Base-by-base conservation (phyloP, 2,888 invertebrate species). In the Synergus umbraculus region DNA sequence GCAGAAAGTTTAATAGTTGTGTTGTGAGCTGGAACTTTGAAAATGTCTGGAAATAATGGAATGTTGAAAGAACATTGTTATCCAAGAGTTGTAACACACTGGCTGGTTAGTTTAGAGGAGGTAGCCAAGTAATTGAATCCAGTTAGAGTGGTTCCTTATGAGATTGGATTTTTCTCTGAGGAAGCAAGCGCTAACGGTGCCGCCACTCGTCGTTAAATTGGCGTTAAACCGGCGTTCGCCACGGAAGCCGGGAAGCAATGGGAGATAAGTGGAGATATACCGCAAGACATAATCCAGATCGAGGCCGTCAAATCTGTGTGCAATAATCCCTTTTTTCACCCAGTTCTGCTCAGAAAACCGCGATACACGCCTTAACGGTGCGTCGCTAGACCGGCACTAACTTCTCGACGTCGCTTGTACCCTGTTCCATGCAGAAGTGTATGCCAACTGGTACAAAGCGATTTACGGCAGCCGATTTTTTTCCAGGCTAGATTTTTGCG, bases 321-420 rank as follows among this genome's bases (percentile, higher is more conserved):
- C 63, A 76, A 76, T 76, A 76, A 44, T 76, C 76, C 76, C 63
- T 76, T 76, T 76, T 76, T 63, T 76, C 63, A 43, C 76, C 76
- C 43, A 76, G 76, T 63, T 76, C 15, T 54, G 15, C 37, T 54
- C n/a, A 73, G 44, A 15, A 76, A 76, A 29, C 22, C 43, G 29
- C 44, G 43, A 63, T 63, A 63, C 63, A 43, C 76, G 22, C 22
- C n/a, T 64, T 76, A 76, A 76, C 76, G 76, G 76, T 43, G 60
- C 43, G 76, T 44, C 29, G 18, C 60, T 44, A 69, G 49, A 69
- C 69, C 49, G 29, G 29, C 69, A 49, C 49, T 49, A 69, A n/a
- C 29, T 69, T 69, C 9, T 69, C 49, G 49, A 49, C 37, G 69
- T 69, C 69, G 69, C 13, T 43, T 1, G 44, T 43, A 66, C 66